Evolutionary conservation across 2,797 vertebrate genomes (phyloP).

Genomic region (Rhinatrema bivittatum): DNA sequence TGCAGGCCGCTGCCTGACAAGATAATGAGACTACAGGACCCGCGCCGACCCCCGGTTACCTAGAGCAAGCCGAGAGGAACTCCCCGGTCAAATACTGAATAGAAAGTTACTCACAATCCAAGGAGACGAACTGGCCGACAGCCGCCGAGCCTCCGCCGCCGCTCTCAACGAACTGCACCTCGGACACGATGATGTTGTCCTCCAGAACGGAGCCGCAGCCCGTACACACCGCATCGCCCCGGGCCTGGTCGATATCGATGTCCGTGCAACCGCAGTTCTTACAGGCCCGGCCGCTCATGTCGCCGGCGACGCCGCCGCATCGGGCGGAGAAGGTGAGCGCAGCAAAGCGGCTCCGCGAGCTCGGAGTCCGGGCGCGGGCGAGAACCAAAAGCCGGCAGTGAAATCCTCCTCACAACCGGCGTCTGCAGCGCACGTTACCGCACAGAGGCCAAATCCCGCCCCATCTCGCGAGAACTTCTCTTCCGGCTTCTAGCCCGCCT

Average conservation of each 20-base stretch:
- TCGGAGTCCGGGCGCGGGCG: background rate
- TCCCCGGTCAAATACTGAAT: no score
- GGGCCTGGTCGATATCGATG: conserved; percentile 84
- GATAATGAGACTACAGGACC: conserved; percentile 4
- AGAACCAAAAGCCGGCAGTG: no score
- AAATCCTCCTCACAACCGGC: no score
- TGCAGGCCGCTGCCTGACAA: no score
- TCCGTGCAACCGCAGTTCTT: conserved; percentile 78
- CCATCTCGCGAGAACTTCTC: no score
- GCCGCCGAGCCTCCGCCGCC: conserved; percentile 86
- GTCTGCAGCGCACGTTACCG: no score
- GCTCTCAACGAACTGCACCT: conserved; percentile 92
- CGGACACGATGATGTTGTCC: conserved; percentile 96
- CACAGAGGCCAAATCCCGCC: no score
- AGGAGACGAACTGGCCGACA: conserved; percentile 89
- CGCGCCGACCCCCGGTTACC: background rate
- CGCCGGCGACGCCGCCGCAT: background rate
- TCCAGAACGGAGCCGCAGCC: conserved; percentile 88
- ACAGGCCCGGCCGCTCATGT: conserved; percentile 79
- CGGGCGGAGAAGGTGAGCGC: background rate
- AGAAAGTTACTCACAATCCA: conserved; percentile 72
- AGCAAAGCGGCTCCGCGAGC: background rate
- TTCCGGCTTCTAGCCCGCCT: no score
- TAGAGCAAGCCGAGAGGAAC: background rate
- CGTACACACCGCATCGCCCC: conserved; percentile 88